Evolutionary conservation across 1,140 invertebrate genomes (phyloP), one percentile per base, ranked within the genome.

Genomic region (Rhizoglyphus robini): DNA sequence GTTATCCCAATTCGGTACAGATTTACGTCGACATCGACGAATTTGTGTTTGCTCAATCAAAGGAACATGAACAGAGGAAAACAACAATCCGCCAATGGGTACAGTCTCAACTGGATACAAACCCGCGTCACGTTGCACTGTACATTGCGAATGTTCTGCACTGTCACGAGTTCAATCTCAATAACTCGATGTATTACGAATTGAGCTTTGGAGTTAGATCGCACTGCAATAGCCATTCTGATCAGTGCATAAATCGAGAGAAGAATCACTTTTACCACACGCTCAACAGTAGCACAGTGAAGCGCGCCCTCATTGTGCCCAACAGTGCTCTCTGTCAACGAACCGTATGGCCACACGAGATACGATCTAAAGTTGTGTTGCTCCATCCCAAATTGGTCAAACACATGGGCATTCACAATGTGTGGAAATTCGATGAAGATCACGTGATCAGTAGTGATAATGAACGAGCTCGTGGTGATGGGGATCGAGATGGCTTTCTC

Each of bases 11-110:
- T 67, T 78, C 73, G n/a, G 87, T 83, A 68, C 83, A 85, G 47
- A 81, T 88, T 0, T 80, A 93, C 18, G 84, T 93, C 23, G 90
- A 95, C 76, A 79, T 93, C 58, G 90, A 95, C 73, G 90, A 95
- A 76, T 88, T 88, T 71, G 87, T 93, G 65, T 80, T 90, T 90
- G 1, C 1, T 18, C 4, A 27, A 61, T 34, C 5, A 31, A 4
- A 13, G 13, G 5, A 58, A 25, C 11, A 51, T 34, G 41, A 51
- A 25, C 5, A 64, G 31, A 32, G 1, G 27, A 38, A 34, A 34
- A 25, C 32, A 34, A 25, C 32, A 18, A 41, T 63, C 47, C 11
- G 31, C 13, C 36, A 54, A 4, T 58, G 32, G 11, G 8, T n/a
- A n/a, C n/a, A 29, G 25, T 34, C 15, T 46, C n/a, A 27, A 29